Conservation (phyloP, 2,113 vertebrate genomes). For the Steatornis caripensis region DNA sequence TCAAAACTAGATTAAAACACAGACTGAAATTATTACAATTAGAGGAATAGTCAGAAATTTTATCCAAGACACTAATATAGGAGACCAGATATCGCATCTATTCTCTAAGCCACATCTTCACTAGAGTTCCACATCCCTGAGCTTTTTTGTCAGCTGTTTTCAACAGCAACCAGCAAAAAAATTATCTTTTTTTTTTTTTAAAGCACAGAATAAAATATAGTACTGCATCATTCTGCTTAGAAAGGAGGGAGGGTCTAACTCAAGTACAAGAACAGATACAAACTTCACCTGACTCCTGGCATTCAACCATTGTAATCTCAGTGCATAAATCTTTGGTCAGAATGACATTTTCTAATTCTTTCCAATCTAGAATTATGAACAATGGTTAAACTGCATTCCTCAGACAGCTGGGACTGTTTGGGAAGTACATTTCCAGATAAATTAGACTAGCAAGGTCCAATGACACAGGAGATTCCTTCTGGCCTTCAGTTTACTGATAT, state of each 20-base stretch:
- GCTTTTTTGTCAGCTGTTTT: neutral
- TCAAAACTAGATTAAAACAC: neutral
- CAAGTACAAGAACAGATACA: neutral
- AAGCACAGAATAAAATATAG: neutral
- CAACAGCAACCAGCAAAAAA: neutral
- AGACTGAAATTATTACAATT: neutral
- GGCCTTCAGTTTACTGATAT: constrained; percentile 3
- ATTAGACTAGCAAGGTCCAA: constrained; percentile 10
- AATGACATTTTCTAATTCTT: constrained; percentile 26
- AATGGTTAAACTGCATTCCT: constrained; percentile 39
- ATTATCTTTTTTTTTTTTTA: neutral
- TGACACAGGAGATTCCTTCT: constrained; percentile 9
- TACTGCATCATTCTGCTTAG: neutral
- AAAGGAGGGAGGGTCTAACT: neutral
- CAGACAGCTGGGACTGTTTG: constrained; percentile 41
- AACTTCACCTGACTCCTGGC: neutral
- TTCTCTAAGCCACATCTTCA: neutral
- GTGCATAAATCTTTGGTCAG: neutral
- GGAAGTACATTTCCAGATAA: constrained; percentile 5
- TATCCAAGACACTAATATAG: neutral
- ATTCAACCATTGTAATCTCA: neutral
- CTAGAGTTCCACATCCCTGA: neutral
- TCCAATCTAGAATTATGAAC: neutral
- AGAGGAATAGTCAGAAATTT: neutral
- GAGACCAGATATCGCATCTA: neutral